Percentiles rank a stretch among this genome's conserved stretches.
Conservation (phyloP, 2,113 vertebrate species). For the Esox niger region DNA sequence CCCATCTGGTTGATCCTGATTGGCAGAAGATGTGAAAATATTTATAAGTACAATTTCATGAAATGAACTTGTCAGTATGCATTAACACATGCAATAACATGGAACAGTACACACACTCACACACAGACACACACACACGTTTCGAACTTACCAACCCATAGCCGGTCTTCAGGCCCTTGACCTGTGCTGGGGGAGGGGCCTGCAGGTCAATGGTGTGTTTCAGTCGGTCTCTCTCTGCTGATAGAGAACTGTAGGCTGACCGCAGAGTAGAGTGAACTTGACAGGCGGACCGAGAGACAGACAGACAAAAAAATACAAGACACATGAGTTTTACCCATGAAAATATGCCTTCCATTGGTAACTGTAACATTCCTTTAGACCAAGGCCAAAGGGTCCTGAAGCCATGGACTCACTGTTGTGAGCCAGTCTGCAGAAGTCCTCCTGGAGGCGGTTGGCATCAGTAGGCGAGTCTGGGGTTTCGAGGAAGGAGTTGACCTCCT, state of each 20-base stretch:
- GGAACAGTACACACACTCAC: not conserved
- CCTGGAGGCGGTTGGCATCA: slow-evolving; percentile 89
- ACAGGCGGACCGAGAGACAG: slow-evolving; percentile 24
- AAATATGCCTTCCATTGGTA: not conserved
- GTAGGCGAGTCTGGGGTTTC: slow-evolving; percentile 84
- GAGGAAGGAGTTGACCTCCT: slow-evolving; percentile 78
- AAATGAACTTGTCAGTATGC: not conserved
- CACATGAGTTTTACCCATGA: not conserved
- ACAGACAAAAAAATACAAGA: not conserved
- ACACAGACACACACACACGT: not conserved
- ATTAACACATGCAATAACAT: too few relatives aligned
- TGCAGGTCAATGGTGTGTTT: slow-evolving; percentile 86
- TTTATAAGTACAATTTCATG: not conserved
- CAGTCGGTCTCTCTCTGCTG: slow-evolving; percentile 83
- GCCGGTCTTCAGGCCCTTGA: slow-evolving; percentile 84
- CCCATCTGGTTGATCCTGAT: slow-evolving; percentile 78
- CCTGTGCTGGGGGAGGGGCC: slow-evolving; percentile 79
- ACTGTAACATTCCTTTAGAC: not conserved
- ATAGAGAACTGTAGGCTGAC: slow-evolving; percentile 83
- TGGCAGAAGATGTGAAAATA: slow-evolving; percentile 39
- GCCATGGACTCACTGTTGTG: slow-evolving; percentile 80
- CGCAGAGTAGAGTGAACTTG: slow-evolving; percentile 83
- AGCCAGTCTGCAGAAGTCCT: slow-evolving; percentile 89
- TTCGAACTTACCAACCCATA: slow-evolving; percentile 78
- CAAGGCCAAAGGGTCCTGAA: slow-evolving; percentile 44